phyloP scores from a whole-genome alignment of 92 coral and sea anemone species.

The Plumapathes pennacea region DNA sequence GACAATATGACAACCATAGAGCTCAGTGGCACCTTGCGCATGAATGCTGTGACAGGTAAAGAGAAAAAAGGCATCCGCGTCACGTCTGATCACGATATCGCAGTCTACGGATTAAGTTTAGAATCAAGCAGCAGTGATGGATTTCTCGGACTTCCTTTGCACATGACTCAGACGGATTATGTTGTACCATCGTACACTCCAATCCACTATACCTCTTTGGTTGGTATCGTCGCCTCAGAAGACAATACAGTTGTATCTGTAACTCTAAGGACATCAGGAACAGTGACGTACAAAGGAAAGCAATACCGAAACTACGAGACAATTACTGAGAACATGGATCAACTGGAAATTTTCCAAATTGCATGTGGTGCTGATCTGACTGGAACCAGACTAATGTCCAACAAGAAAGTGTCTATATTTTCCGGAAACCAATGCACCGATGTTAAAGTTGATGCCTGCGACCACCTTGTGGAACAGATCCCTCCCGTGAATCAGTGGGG shows the following conservation, averaged over 20 bases:
- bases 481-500: slow-evolving; percentile 69
- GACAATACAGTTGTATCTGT: slow-evolving; percentile 30
- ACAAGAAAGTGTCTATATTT: slow-evolving; percentile 57
- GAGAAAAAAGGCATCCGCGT: slow-evolving; percentile 58
- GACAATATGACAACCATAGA: slow-evolving; percentile 42
- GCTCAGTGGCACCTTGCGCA: slow-evolving; percentile 45
- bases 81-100: slow-evolving; percentile 33
- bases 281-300: too few relatives aligned
- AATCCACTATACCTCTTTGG: slow-evolving; percentile 18
- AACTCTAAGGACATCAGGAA: slow-evolving; percentile 4
- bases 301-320: slow-evolving; percentile 40
- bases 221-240: slow-evolving; percentile 37
- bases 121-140: slow-evolving; percentile 58
- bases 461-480: slow-evolving; percentile 68
- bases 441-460: slow-evolving; percentile 59
- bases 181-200: slow-evolving; percentile 45
- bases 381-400: slow-evolving; percentile 57
- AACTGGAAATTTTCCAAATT: slow-evolving; percentile 54
- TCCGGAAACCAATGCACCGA: slow-evolving; percentile 74
- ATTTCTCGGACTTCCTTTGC: slow-evolving; percentile 69
- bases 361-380: slow-evolving; percentile 53
- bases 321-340: slow-evolving; percentile 21
- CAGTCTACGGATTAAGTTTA: slow-evolving; percentile 61
- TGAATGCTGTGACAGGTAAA: slow-evolving; percentile 18
- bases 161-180: slow-evolving; percentile 51